Evolutionary conservation across 2,113 vertebrate genomes (phyloP).

Genomic region (Mus pahari): DNA sequence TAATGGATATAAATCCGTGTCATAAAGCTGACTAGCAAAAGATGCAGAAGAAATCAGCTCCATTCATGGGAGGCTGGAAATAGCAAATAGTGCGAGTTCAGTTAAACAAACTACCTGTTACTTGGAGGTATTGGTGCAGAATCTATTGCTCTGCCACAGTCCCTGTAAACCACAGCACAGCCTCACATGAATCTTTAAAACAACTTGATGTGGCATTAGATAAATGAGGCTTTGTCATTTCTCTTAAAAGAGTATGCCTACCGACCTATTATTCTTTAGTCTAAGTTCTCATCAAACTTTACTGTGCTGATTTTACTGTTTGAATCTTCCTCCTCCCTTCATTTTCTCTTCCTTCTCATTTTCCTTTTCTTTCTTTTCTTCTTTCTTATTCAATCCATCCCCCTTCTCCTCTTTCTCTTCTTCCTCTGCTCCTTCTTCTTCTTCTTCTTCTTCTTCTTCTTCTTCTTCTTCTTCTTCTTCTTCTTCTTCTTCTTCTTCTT

Average conservation of each 20-base stretch:
- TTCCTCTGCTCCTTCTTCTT: not conserved
- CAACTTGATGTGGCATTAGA: not conserved
- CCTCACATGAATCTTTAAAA: not conserved
- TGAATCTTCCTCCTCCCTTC: not conserved
- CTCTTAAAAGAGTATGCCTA: not conserved
- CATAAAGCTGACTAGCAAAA: not conserved
- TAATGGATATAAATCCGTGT: not conserved
- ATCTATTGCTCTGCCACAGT: not conserved
- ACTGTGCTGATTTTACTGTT: not conserved
- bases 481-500: not conserved
- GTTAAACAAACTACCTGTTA: not conserved
- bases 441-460: not conserved
- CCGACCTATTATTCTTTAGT: not conserved
- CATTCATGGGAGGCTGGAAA: not conserved
- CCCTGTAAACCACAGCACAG: not conserved
- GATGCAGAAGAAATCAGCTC: not conserved
- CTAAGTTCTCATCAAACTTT: not conserved
- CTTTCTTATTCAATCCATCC: not conserved
- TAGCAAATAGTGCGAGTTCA: not conserved
- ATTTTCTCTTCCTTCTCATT: too few species aligned
- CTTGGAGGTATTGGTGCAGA: not conserved
- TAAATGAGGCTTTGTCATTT: not conserved
- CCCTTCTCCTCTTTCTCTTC: not conserved
- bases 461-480: not conserved
- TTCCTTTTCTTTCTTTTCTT: too few species aligned